phyloP scores from a whole-genome alignment of 2,113 vertebrate genomes.

The Phoxinus phoxinus region DNA sequence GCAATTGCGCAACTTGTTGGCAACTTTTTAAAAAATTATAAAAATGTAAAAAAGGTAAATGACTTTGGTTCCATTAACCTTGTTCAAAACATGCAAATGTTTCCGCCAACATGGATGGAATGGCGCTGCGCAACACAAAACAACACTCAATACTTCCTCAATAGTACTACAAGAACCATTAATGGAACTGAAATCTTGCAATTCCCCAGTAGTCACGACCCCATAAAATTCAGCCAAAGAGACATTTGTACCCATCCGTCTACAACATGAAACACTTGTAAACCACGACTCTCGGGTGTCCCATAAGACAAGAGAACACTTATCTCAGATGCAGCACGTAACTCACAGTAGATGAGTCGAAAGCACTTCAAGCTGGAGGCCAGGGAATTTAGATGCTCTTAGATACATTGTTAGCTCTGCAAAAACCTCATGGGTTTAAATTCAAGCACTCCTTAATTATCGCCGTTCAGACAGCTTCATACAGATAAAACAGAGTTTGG shows the following conservation, averaged over 20 bases:
- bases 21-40: background rate
- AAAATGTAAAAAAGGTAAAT: background rate
- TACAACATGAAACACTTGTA: conserved; percentile 18
- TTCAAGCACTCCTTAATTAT: conserved; percentile 23
- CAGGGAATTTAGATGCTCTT: conserved; percentile 26
- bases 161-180: background rate
- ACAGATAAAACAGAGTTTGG: conserved; percentile 11
- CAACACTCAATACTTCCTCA: background rate
- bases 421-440: background rate
- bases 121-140: background rate
- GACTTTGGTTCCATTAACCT: background rate
- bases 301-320: conserved; percentile 25
- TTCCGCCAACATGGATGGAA: background rate
- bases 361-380: background rate
- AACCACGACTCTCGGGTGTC: conserved; percentile 5
- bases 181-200: background rate
- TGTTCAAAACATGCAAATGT: background rate
- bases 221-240: background rate
- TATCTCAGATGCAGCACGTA: background rate
- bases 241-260: background rate
- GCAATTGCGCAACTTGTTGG: background rate
- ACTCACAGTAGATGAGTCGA: background rate
- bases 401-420: conserved; percentile 14
- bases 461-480: conserved; percentile 26
- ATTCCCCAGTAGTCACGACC: background rate